These are phyloP conservation scores for Lepidonotus clava DNA, from an alignment of 2,888 invertebrate species.

Conservation along the genomic window DNA sequence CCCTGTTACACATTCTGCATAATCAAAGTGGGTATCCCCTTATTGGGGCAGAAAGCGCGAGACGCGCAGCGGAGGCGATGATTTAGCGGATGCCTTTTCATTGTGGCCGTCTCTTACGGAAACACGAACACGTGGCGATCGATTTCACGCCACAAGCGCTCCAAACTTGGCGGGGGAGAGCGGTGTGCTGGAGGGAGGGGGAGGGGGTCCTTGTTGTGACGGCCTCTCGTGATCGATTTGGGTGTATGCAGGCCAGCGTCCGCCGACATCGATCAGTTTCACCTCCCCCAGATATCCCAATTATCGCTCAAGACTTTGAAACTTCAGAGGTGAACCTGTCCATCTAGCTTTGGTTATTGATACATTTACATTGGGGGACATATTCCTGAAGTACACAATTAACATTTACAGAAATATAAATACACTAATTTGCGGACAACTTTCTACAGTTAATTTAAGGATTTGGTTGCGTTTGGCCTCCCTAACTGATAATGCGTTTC, in stretches of 20 bases:
- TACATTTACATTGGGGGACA: too few relatives aligned
- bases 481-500: too few relatives aligned
- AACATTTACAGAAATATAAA: too few relatives aligned
- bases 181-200: neutral
- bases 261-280: neutral
- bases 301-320: too few relatives aligned
- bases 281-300: neutral
- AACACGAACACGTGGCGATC: constrained; percentile 42
- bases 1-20: too few relatives aligned
- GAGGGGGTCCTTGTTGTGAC: neutral
- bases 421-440: too few relatives aligned
- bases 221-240: neutral
- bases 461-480: too few relatives aligned
- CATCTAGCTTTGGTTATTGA: too few relatives aligned
- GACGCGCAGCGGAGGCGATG: constrained; percentile 28
- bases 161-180: constrained; percentile 25
- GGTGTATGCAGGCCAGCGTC: neutral
- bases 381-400: too few relatives aligned
- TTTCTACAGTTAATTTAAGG: too few relatives aligned
- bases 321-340: too few relatives aligned
- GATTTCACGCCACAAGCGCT: constrained; percentile 45
- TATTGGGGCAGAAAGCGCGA: neutral
- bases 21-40: constrained; percentile 7
- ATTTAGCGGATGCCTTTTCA: constrained; percentile 52
- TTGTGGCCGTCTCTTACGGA: constrained; percentile 46